Conservation (phyloP, 2,888 invertebrate species). For the Leptogaster cylindrica region DNA sequence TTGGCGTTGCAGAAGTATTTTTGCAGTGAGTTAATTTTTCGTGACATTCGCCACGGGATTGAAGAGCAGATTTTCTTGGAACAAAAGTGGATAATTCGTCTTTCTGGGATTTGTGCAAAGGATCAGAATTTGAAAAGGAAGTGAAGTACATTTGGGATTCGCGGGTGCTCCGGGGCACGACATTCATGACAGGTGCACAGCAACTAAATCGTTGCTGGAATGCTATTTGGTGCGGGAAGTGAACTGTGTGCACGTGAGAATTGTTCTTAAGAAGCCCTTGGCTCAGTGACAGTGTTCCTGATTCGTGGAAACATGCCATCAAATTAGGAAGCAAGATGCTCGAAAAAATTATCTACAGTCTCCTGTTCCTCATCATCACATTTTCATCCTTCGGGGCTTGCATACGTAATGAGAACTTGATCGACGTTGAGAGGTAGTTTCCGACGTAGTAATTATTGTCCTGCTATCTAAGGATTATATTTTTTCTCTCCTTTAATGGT, state of each 20-base stretch:
- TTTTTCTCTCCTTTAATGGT: neutral
- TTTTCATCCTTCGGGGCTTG: slow-evolving; percentile 57
- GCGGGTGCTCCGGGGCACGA: neutral
- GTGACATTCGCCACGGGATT: slow-evolving; percentile 40
- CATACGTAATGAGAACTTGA: slow-evolving; percentile 56
- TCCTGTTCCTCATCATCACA: slow-evolving; percentile 61
- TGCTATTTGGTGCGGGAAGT: neutral
- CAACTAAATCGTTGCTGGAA: neutral
- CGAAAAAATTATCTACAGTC: slow-evolving; percentile 57
- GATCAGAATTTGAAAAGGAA: neutral
- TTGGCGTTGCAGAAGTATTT: too few relatives aligned
- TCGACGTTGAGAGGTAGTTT: slow-evolving; percentile 9
- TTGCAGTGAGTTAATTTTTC: slow-evolving; percentile 18
- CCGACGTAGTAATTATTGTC: too few relatives aligned
- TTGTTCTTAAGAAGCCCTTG: neutral
- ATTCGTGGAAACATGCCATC: slow-evolving; percentile 14
- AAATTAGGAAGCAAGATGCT: slow-evolving; percentile 38
- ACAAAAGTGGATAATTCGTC: slow-evolving; percentile 30
- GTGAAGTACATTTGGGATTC: neutral
- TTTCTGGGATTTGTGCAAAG: slow-evolving; percentile 1
- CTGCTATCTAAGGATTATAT: neutral
- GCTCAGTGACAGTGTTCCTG: neutral
- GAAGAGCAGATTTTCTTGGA: neutral
- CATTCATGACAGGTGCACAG: neutral
- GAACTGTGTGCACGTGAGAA: slow-evolving; percentile 37